A percentile compares a stretch with the other conserved stretches of the same genome.
These are phyloP conservation scores for Orius laevigatus DNA, from an alignment of 1,140 invertebrate species.

Conservation along the genomic window DNA sequence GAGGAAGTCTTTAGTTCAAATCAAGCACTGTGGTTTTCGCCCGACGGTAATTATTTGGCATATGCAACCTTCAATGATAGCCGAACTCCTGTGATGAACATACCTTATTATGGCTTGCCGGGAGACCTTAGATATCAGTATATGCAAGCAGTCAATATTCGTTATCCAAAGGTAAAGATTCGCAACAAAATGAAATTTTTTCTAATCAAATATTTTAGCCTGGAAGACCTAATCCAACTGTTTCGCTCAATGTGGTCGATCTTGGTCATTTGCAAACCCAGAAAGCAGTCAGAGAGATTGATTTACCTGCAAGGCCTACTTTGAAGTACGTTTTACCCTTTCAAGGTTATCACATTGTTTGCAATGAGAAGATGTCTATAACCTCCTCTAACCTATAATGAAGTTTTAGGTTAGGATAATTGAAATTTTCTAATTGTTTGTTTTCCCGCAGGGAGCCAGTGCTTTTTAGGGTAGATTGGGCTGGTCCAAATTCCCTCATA, in stretches of 20 bases:
- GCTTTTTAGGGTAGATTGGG: constrained; percentile 42
- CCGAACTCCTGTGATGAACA: constrained; percentile 38
- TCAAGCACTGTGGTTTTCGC: constrained; percentile 78
- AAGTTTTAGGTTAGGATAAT: no score
- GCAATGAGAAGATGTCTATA: no score
- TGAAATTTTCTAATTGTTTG: background rate
- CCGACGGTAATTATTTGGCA: constrained; percentile 56
- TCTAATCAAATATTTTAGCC: constrained; percentile 34
- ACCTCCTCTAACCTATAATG: no score
- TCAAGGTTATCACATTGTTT: background rate
- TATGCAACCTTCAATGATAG: constrained; percentile 76
- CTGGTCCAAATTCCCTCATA: no score
- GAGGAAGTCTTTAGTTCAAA: constrained; percentile 81
- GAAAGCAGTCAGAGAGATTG: background rate
- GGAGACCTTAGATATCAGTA: constrained; percentile 47
- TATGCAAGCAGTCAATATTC: constrained; percentile 45
- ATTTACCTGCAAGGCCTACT: constrained; percentile 5
- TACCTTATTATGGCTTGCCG: constrained; percentile 47
- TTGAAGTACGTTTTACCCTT: constrained; percentile 3
- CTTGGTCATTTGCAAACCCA: constrained; percentile 23
- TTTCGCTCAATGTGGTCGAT: constrained; percentile 48
- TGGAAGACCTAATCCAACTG: constrained; percentile 59
- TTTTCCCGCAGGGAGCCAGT: constrained; percentile 39
- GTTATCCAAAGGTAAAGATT: constrained; percentile 64
- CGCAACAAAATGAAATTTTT: background rate